Evolutionary conservation across 2,113 vertebrate species (phyloP).

Genomic region (Drymodes brunneopygia): DNA sequence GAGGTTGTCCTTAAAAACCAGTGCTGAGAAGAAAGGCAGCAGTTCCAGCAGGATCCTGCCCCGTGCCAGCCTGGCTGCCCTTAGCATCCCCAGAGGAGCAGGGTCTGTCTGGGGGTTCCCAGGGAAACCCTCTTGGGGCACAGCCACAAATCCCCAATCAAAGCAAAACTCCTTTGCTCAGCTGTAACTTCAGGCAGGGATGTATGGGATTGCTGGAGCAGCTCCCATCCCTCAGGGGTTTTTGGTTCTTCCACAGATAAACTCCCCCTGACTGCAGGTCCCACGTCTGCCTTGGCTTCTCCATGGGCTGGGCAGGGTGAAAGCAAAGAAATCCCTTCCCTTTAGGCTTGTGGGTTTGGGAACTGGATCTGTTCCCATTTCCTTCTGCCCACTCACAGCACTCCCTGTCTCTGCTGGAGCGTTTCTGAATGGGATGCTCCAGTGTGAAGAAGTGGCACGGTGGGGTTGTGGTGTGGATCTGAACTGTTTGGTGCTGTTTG

Average conservation of each 20-base stretch:
- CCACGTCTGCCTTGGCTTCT: background rate
- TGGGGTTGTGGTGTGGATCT: background rate
- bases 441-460: accelerated
- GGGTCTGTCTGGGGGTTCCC: background rate
- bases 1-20: background rate
- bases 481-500: background rate
- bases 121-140: background rate
- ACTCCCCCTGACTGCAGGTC: background rate
- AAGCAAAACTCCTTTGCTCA: background rate
- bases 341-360: background rate
- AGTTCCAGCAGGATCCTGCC: background rate
- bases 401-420: background rate
- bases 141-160: background rate
- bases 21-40: background rate
- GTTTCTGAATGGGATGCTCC: accelerated
- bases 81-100: background rate
- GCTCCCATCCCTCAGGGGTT: background rate
- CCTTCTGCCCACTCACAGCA: background rate
- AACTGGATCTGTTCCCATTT: background rate
- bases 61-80: background rate
- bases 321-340: background rate
- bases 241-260: background rate
- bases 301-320: background rate
- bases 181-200: background rate
- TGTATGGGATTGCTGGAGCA: background rate